Conservation (phyloP, 92 coral and sea anemone species). For the Epizoanthus rinbou region DNA sequence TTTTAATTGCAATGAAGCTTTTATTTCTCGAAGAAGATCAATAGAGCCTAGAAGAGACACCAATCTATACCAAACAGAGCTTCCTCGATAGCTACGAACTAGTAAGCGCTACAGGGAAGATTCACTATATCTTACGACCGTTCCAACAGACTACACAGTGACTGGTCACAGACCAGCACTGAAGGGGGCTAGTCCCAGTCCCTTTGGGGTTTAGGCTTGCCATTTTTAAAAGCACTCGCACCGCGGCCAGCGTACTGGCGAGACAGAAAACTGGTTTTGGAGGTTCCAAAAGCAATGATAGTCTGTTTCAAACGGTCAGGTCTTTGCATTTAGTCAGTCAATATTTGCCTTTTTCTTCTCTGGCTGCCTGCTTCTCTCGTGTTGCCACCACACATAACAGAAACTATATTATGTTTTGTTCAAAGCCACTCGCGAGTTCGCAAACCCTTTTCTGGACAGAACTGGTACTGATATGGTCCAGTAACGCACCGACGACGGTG, state of each 20-base stretch:
- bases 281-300: not conserved
- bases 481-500: not conserved
- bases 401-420: not conserved
- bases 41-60: constrained; percentile 20
- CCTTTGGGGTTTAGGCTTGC: not conserved
- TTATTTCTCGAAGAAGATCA: constrained; percentile 22
- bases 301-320: constrained; percentile 21
- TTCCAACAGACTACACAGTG: constrained; percentile 19
- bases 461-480: not conserved
- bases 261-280: not conserved
- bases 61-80: constrained; percentile 1
- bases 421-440: not conserved
- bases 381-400: not conserved
- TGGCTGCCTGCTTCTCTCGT: not conserved
- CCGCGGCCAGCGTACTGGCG: constrained; percentile 41
- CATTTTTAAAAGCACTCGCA: constrained; percentile 14
- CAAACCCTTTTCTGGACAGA: not conserved
- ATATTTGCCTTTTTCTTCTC: not conserved
- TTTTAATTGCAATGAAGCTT: constrained; percentile 15
- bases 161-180: constrained; percentile 33
- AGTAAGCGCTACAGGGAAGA: not conserved
- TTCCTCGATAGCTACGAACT: constrained; percentile 12
- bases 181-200: constrained; percentile 6
- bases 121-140: not conserved
- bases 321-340: constrained; percentile 2